These are phyloP conservation scores for Ceryle rudis DNA, from an alignment of 2,797 vertebrate genomes.

Conservation along the genomic window DNA sequence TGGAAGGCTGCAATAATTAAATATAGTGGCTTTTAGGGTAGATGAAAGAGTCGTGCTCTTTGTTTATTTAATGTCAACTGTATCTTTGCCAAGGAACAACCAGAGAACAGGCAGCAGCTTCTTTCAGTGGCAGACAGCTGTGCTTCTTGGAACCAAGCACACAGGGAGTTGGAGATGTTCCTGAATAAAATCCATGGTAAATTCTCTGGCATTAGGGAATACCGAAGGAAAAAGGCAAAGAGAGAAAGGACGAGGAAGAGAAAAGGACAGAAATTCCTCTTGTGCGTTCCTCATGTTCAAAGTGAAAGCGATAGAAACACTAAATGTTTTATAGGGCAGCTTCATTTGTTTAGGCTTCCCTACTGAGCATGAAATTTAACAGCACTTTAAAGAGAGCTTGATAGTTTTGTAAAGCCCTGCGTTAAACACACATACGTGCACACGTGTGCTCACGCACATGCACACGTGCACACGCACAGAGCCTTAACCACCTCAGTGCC, in stretches of 20 bases:
- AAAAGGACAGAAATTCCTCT: not conserved
- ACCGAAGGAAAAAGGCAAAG: not conserved
- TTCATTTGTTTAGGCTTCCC: slow-evolving; percentile 43
- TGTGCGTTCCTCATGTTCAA: slow-evolving; percentile 18
- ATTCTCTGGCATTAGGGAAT: not conserved
- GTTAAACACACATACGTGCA: slow-evolving; percentile 25
- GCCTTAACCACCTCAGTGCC: slow-evolving; percentile 7
- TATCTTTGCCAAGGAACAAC: not conserved
- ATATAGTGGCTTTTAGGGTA: not conserved
- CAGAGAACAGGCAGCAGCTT: not conserved
- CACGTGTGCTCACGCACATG: not conserved
- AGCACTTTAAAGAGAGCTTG: slow-evolving; percentile 45
- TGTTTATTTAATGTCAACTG: not conserved
- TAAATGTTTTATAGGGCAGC: slow-evolving; percentile 14
- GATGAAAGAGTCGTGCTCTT: not conserved
- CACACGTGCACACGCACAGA: not conserved
- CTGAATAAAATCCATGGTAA: not conserved
- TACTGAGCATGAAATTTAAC: slow-evolving; percentile 42
- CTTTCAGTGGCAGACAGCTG: not conserved
- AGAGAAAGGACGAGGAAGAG: not conserved
- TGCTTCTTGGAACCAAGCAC: not conserved
- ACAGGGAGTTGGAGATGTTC: not conserved
- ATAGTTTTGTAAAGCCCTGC: slow-evolving; percentile 43
- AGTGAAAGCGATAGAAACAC: slow-evolving; percentile 24
- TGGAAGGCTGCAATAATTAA: not conserved